Evolutionary conservation across 2,113 vertebrate genomes (phyloP).

Genomic region (Chlorodrepanis virens): DNA sequence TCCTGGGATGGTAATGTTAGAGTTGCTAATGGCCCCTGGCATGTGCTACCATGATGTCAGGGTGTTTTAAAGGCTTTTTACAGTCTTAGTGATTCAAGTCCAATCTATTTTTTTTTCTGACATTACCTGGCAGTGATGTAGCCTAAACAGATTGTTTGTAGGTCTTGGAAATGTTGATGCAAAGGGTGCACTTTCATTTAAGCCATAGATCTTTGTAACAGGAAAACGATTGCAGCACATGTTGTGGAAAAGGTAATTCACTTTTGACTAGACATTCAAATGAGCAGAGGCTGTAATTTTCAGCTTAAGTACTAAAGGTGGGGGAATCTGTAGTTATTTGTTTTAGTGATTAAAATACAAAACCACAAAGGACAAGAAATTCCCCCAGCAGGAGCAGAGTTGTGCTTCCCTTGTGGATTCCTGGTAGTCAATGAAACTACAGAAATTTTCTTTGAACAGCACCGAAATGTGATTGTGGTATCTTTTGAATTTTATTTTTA

Average conservation of each 20-base stretch:
- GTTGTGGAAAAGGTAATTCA: not conserved
- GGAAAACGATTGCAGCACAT: not conserved
- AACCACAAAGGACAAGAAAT: not conserved
- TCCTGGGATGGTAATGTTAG: not conserved
- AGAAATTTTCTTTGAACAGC: not conserved
- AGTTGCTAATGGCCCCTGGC: not conserved
- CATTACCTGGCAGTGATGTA: not conserved
- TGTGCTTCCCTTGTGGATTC: not conserved
- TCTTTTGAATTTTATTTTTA: not conserved
- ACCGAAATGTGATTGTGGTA: not conserved
- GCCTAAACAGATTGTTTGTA: not conserved
- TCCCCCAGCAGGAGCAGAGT: not conserved
- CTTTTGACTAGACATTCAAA: not conserved
- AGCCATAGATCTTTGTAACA: not conserved
- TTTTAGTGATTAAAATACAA: not conserved
- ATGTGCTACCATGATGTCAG: not conserved
- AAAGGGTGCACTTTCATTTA: not conserved
- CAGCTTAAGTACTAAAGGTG: not conserved
- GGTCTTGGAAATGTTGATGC: not conserved
- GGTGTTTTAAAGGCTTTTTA: not conserved
- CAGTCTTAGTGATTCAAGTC: not conserved
- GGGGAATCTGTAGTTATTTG: not conserved
- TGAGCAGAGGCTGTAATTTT: not conserved
- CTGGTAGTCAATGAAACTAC: not conserved
- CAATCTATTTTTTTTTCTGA: not conserved